phyloP scores from a whole-genome alignment of 2,113 vertebrate species.

The Ciconia boyciana region DNA sequence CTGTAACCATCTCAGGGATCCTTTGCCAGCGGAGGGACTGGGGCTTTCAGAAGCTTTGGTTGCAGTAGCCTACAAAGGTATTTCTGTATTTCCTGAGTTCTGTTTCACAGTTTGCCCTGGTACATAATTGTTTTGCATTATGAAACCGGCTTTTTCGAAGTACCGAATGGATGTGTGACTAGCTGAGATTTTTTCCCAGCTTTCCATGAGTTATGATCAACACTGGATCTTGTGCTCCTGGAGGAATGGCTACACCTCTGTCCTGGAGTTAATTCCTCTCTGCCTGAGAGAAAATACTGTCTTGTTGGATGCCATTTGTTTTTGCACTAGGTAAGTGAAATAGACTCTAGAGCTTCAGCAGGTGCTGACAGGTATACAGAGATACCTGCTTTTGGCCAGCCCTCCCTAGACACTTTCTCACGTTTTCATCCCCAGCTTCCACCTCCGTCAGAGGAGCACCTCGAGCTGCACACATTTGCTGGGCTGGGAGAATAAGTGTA shows the following conservation, averaged over 20 bases:
- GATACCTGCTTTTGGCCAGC: background rate
- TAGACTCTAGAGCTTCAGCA: background rate
- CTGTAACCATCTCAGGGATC: background rate
- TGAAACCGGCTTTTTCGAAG: background rate
- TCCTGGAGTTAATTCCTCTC: background rate
- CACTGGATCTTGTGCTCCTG: background rate
- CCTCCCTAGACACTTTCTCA: background rate
- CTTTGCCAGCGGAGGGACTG: background rate
- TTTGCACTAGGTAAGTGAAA: background rate
- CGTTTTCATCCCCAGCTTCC: background rate
- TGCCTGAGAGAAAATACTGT: background rate
- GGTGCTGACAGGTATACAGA: background rate
- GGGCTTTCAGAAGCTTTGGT: background rate
- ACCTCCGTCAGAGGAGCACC: background rate
- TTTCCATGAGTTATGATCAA: background rate
- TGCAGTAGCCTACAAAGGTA: background rate
- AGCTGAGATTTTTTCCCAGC: background rate
- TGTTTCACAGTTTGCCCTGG: background rate
- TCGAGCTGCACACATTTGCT: background rate
- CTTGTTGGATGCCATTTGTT: background rate
- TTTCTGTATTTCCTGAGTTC: background rate
- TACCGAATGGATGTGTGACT: background rate
- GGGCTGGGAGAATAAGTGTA: background rate
- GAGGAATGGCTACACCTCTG: background rate
- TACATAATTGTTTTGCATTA: background rate